Base-by-base conservation (phyloP, 2,888 invertebrate genomes). In the Tortricodes alternella region DNA sequence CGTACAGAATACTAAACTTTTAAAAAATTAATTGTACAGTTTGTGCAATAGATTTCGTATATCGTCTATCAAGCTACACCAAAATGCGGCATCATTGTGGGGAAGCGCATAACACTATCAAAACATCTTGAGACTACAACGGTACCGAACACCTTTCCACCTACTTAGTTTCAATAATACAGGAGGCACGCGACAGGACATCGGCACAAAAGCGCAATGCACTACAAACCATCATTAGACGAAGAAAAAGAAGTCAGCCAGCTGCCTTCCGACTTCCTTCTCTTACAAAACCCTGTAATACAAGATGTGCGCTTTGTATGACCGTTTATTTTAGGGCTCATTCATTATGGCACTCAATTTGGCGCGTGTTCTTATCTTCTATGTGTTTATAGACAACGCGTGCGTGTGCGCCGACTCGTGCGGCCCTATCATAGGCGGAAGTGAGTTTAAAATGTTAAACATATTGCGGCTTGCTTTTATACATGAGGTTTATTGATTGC, bases 181-280 rank as follows among this genome's bases (percentile, higher is more conserved):
- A 59, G 62, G 66, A 72, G 83, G 85, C 89, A 89, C 89, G 89
- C 89, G 89, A 87, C 89, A 84, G 80, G 81, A 83, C 78, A 83
- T 71, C 71, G 71, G 74, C 74, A 89, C 88, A 89, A 89, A 83
- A 67, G 76, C 70, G 73, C 75, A 73, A 71, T 85, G 85, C 83
- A 85, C 84, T 85, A 79, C 82, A 84, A 81, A 81, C 88, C 88
- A 88, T 89, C 88, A 89, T 89, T 89, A 89, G 79, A n/a, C 69
- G 71, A 80, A 80, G 81, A 81, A 82, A 82, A 85, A 82, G 82
- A 85, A 85, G 82, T 79, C 77, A 76, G 60, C 77, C 89, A 89
- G 89, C 89, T 89, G 89, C 85, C 85, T 83, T 81, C 88, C 88
- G 78, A 89, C 89, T 89, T 90, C 89, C 89, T 89, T 69, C 76